A percentile compares a stretch with the other conserved stretches of the same genome.
Evolutionary conservation across 2,888 invertebrate genomes (phyloP).

Genomic region (Acleris emargana): DNA sequence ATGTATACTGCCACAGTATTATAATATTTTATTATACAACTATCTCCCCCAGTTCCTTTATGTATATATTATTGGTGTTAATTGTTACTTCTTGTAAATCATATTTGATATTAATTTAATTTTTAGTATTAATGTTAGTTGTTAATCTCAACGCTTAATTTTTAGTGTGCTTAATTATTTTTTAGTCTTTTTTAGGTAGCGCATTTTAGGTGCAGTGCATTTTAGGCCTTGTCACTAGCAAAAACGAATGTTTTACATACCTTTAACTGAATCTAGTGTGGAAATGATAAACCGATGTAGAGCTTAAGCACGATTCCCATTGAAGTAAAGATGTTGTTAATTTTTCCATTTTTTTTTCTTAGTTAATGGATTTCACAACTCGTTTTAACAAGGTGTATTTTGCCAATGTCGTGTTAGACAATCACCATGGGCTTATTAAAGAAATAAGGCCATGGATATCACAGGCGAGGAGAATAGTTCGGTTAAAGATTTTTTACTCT

Average conservation of each 20-base stretch:
- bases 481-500: too few relatives aligned
- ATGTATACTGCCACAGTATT: slow-evolving; percentile 32
- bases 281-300: neutral
- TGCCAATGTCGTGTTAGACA: too few relatives aligned
- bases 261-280: slow-evolving; percentile 14
- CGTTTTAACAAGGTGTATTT: too few relatives aligned
- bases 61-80: slow-evolving; percentile 20
- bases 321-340: too few relatives aligned
- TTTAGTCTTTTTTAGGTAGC: slow-evolving; percentile 6
- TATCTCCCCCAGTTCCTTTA: slow-evolving; percentile 28
- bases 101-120: slow-evolving; percentile 26
- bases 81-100: slow-evolving; percentile 9
- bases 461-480: too few relatives aligned
- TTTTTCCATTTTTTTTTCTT: too few relatives aligned
- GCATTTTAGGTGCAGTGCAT: slow-evolving; percentile 26
- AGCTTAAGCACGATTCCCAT: too few relatives aligned
- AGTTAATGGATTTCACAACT: too few relatives aligned
- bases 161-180: slow-evolving; percentile 20
- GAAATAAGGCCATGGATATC: too few relatives aligned
- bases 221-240: slow-evolving; percentile 10
- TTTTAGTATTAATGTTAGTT: slow-evolving; percentile 20
- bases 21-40: slow-evolving; percentile 21
- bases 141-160: slow-evolving; percentile 29
- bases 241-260: slow-evolving; percentile 26
- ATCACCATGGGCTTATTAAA: too few relatives aligned